Percentiles rank a stretch among this genome's conserved stretches.
These are phyloP conservation scores for Acrocephalus kingi DNA, from an alignment of 2,113 vertebrate genomes.

Conservation along the genomic window DNA sequence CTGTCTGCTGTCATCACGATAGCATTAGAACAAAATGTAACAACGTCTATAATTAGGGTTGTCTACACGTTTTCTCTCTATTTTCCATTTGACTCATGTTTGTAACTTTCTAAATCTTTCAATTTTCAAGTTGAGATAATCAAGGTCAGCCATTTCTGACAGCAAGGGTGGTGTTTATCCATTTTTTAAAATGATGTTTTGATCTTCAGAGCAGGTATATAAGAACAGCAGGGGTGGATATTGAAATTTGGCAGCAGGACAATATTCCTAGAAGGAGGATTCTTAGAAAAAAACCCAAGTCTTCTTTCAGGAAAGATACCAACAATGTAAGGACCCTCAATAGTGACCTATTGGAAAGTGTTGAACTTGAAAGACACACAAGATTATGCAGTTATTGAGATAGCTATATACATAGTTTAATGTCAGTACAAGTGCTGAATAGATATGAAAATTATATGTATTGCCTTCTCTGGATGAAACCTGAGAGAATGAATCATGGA, in stretches of 20 bases:
- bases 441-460: not conserved
- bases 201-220: not conserved
- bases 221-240: not conserved
- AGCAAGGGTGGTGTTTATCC: not conserved
- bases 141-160: not conserved
- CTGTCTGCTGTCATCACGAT: conserved; percentile 7
- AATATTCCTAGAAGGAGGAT: not conserved
- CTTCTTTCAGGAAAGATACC: not conserved
- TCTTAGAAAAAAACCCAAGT: not conserved
- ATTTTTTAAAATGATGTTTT: not conserved
- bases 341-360: not conserved
- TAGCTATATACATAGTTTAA: not conserved
- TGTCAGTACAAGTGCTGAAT: not conserved
- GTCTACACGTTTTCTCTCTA: not conserved
- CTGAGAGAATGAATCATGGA: not conserved
- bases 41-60: conserved; percentile 26
- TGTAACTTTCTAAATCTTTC: conserved; percentile 12
- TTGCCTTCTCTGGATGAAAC: not conserved
- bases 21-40: conserved; percentile 4
- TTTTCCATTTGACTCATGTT: not conserved
- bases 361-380: not conserved
- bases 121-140: not conserved
- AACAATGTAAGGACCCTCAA: not conserved
- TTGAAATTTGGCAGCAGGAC: not conserved
- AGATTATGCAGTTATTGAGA: not conserved